Conservation (phyloP, 2,888 invertebrate genomes). For the Drosophila kanekoi region DNA sequence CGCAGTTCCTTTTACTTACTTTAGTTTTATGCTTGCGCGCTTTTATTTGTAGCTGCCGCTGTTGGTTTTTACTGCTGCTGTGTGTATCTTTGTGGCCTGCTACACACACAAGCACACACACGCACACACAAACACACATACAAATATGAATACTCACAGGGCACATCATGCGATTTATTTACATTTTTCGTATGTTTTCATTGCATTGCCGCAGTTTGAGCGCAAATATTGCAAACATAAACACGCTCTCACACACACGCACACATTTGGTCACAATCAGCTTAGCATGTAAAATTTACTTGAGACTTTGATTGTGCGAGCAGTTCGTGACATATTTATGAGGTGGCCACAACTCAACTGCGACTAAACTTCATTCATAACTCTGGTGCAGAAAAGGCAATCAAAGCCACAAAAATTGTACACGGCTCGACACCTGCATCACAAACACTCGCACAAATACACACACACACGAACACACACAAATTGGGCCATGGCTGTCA, state of each 20-base stretch:
- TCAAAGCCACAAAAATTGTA: conserved; percentile 77
- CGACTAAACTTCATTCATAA: conserved; percentile 77
- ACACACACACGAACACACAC: conserved; percentile 16
- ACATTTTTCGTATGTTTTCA: conserved; percentile 75
- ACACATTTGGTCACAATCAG: conserved; percentile 36
- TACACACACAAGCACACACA: conserved; percentile 45
- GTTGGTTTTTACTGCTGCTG: conserved; percentile 52
- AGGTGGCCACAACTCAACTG: conserved; percentile 61
- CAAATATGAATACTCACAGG: conserved; percentile 33
- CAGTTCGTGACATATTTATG: conserved; percentile 70
- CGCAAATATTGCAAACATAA: conserved; percentile 62
- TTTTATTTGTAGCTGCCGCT: conserved; percentile 50
- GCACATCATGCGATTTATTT: conserved; percentile 73
- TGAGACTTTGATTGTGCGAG: conserved; percentile 61
- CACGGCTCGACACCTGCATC: conserved; percentile 70
- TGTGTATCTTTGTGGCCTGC: conserved; percentile 41
- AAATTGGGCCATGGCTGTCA: conserved; percentile 65
- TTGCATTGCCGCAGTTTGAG: conserved; percentile 78
- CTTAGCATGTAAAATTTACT: conserved; percentile 68
- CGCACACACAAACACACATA: neutral
- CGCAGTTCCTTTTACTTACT: conserved; percentile 67
- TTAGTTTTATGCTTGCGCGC: conserved; percentile 72
- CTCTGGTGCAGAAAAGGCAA: conserved; percentile 68
- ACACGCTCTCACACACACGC: conserved; percentile 12
- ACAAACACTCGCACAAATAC: conserved; percentile 13